phyloP scores from a whole-genome alignment of 2,888 invertebrate species.

The Podabrus alpinus region DNA sequence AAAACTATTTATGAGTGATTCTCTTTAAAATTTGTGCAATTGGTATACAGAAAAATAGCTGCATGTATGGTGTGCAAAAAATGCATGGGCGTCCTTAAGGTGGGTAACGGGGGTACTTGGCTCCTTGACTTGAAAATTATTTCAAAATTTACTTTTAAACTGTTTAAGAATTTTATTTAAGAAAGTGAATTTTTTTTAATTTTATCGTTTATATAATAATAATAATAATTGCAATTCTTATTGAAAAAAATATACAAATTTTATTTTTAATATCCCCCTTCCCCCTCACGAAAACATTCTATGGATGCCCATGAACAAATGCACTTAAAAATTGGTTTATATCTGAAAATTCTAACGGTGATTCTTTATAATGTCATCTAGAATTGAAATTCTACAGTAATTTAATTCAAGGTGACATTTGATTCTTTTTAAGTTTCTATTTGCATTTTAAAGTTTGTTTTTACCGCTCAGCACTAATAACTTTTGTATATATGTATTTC shows the following conservation, averaged over 20 bases:
- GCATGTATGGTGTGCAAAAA: background rate
- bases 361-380: background rate
- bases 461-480: constrained; percentile 37
- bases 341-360: background rate
- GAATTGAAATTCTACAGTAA: background rate
- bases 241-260: too few species aligned
- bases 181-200: too few species aligned
- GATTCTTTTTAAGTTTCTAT: background rate
- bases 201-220: too few species aligned
- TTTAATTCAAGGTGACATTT: background rate
- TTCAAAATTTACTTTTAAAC: background rate
- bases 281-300: background rate
- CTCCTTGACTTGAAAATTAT: background rate
- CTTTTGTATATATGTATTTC: constrained; percentile 44
- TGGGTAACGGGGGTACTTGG: too few species aligned
- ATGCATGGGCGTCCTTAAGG: background rate
- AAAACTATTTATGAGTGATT: background rate
- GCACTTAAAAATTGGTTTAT: background rate
- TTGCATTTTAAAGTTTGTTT: background rate
- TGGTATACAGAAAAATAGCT: background rate
- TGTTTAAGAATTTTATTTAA: too few species aligned
- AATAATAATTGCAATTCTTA: too few species aligned
- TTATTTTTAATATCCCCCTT: too few species aligned
- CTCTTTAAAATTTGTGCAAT: background rate
- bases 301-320: background rate